Conservation (phyloP, 2,888 invertebrate genomes). For the Agrilus mali region DNA sequence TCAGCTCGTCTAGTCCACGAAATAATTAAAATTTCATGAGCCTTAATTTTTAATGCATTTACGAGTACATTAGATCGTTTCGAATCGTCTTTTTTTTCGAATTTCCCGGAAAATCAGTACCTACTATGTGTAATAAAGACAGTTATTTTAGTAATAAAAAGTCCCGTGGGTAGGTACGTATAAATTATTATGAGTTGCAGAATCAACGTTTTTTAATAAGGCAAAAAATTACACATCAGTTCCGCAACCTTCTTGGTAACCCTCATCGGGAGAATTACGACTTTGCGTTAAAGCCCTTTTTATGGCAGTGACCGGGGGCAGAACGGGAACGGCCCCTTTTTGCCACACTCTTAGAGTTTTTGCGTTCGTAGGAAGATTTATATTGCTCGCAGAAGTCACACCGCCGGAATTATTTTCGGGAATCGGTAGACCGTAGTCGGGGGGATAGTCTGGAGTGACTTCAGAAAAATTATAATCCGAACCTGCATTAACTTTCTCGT, state of each 20-base stretch:
- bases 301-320: conserved; percentile 73
- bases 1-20: no score
- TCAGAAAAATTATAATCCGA: conserved; percentile 42
- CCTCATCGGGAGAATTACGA: conserved; percentile 80
- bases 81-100: no score
- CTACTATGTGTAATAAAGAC: no score
- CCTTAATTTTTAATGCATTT: no score
- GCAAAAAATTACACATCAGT: conserved; percentile 63
- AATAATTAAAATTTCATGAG: no score
- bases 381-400: conserved; percentile 32
- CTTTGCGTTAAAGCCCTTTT: conserved; percentile 74
- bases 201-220: not conserved
- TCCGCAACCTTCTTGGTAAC: conserved; percentile 85
- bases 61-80: no score
- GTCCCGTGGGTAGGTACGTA: no score
- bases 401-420: conserved; percentile 25
- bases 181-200: no score
- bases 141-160: no score
- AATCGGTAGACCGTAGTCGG: conserved; percentile 68
- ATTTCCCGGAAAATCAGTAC: no score
- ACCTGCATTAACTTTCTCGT: conserved; percentile 44
- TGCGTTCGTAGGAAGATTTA: conserved; percentile 43
- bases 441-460: conserved; percentile 46
- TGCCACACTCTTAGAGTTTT: conserved; percentile 82
- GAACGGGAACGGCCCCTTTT: conserved; percentile 67